A percentile compares a stretch with the other conserved stretches of the same genome.
These are phyloP conservation scores for Acanthis flammea DNA, from an alignment of 2,797 vertebrate species.

Conservation along the genomic window DNA sequence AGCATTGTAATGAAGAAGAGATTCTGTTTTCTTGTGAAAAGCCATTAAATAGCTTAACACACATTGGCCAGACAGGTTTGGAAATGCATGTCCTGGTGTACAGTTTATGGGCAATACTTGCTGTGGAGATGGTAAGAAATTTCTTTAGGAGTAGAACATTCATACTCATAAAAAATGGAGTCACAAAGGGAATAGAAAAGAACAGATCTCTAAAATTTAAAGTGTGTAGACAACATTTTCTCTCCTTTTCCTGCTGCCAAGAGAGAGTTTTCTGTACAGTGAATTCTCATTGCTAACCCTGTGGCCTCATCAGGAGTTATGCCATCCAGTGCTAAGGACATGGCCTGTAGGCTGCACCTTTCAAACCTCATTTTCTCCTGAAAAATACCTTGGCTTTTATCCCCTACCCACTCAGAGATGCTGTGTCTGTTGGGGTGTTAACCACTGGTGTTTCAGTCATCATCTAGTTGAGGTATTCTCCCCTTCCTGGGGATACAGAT, in stretches of 20 bases:
- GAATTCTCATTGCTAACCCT: not conserved
- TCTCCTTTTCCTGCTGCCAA: not conserved
- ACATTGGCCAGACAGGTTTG: not conserved
- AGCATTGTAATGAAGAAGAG: not conserved
- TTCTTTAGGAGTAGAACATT: not conserved
- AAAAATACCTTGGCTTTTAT: not conserved
- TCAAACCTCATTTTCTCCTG: not conserved
- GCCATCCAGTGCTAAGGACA: not conserved
- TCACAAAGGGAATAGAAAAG: not conserved
- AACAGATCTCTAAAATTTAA: not conserved
- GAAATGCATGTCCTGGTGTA: not conserved
- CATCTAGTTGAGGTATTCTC: no score
- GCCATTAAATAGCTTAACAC: not conserved
- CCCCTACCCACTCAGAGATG: accelerated
- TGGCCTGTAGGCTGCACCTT: not conserved
- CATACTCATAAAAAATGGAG: not conserved
- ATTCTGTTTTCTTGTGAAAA: not conserved
- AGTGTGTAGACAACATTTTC: not conserved
- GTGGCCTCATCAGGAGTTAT: not conserved
- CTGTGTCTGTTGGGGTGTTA: not conserved
- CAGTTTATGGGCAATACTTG: not conserved
- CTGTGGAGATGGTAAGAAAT: not conserved
- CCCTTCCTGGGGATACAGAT: not conserved
- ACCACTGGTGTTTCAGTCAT: not conserved
- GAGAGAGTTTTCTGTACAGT: not conserved